A percentile compares a stretch with the other conserved stretches of the same genome.
Conservation (phyloP, 2,113 vertebrate species). For the Notothenia rossii region DNA sequence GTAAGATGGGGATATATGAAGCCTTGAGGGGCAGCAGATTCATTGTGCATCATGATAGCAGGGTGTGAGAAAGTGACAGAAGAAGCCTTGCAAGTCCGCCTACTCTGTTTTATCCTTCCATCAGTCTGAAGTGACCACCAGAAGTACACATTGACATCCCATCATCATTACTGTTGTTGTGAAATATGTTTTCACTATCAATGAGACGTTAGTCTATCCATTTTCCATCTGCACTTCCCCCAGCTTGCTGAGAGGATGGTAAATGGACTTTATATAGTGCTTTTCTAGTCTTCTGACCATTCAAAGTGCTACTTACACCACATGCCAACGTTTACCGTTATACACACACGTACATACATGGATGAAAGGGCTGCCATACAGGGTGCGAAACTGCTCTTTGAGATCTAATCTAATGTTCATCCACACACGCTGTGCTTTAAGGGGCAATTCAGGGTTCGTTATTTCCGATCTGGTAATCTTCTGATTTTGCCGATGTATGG, state of each 20-base stretch:
- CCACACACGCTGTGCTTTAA: no score
- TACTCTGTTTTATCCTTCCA: slow-evolving; percentile 15
- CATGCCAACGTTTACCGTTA: no score
- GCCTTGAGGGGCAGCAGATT: neutral
- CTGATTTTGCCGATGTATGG: no score
- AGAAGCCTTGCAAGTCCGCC: slow-evolving; percentile 12
- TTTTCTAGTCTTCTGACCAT: no score
- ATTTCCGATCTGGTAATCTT: no score
- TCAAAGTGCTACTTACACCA: no score
- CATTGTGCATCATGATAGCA: neutral
- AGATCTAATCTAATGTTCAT: no score
- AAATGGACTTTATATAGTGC: no score
- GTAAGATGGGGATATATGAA: neutral
- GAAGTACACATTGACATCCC: slow-evolving; percentile 14
- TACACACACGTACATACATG: no score
- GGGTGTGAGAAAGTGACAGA: slow-evolving; percentile 10
- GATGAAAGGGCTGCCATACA: no score
- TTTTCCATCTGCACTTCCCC: slow-evolving; percentile 15
- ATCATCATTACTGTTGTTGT: slow-evolving; percentile 16
- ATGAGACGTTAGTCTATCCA: neutral
- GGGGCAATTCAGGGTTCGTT: no score
- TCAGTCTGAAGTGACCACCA: slow-evolving; percentile 13
- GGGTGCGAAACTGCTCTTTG: no score
- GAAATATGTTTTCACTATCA: slow-evolving; percentile 48
- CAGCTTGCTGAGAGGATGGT: neutral